Conservation (phyloP, 2,113 vertebrate species). For the Strix uralensis region DNA sequence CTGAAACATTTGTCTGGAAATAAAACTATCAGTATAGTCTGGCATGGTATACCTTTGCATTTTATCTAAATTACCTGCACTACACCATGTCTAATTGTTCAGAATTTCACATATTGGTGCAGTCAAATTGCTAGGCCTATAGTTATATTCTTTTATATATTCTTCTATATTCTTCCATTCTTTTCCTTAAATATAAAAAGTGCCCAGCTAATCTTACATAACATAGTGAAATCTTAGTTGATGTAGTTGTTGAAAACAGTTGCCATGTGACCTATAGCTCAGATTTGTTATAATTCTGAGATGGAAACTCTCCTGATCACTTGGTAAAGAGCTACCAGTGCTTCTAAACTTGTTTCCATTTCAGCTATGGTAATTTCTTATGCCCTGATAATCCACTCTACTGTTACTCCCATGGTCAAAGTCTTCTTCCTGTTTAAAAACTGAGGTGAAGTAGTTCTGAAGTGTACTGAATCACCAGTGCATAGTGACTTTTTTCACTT, state of each 20-base stretch:
- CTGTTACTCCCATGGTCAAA: background rate
- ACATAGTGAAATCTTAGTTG: background rate
- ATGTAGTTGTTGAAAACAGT: background rate
- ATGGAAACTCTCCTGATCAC: background rate
- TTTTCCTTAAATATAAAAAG: background rate
- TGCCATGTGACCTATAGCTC: background rate
- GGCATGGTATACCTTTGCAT: background rate
- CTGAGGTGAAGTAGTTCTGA: background rate
- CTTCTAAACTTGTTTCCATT: background rate
- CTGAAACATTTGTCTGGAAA: background rate
- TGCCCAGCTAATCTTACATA: background rate
- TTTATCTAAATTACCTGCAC: background rate
- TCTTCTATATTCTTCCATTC: background rate
- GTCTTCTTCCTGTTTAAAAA: background rate
- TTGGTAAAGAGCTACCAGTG: background rate
- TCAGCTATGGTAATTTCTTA: background rate
- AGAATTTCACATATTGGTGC: background rate
- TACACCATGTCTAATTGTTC: background rate
- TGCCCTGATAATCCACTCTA: background rate
- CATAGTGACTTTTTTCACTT: background rate
- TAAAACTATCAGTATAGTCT: background rate
- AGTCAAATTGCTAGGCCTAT: background rate
- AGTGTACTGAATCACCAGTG: background rate
- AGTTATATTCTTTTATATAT: background rate
- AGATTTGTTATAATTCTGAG: background rate